phyloP scores from a whole-genome alignment of 1,140 invertebrate genomes.

The Tribolium madens region DNA sequence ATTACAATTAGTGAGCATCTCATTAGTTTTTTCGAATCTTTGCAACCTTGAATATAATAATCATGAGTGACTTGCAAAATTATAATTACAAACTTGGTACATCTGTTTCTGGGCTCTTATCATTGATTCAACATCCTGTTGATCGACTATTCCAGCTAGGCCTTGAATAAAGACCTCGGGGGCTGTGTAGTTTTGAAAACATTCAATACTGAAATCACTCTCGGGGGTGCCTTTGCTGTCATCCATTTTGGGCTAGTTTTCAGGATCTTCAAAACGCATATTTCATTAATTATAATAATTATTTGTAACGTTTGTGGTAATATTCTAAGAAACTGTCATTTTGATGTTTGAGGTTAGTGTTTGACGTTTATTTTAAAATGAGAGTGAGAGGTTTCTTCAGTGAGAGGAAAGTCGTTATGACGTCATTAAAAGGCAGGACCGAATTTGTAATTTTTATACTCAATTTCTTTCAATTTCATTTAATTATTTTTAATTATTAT shows the following conservation, averaged over 20 bases:
- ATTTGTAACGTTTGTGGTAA: not conserved
- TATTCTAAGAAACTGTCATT: not conserved
- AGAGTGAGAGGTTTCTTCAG: not conserved
- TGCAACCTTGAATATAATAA: conserved; percentile 79
- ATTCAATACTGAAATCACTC: conserved; percentile 80
- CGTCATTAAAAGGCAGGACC: not conserved
- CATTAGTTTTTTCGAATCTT: conserved; percentile 96
- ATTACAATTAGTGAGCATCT: conserved; percentile 97
- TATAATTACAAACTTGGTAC: conserved; percentile 69
- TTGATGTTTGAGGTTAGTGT: not conserved
- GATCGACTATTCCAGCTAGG: conserved; percentile 89
- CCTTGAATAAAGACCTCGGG: conserved; percentile 92
- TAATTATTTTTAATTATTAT: too few species aligned
- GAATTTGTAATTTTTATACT: not conserved
- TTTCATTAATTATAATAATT: too few species aligned
- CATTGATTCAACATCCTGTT: conserved; percentile 90
- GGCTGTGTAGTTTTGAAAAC: conserved; percentile 90
- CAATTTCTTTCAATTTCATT: too few species aligned
- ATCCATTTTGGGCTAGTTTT: conserved; percentile 52
- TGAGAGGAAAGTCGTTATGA: too few species aligned
- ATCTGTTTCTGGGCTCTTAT: conserved; percentile 94
- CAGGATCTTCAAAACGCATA: too few species aligned
- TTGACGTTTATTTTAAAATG: not conserved
- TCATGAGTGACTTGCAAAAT: not conserved
- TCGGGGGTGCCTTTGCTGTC: conserved; percentile 71